phyloP scores from a whole-genome alignment of 2,797 vertebrate species.

The Paratrypauchen microcephalus region DNA sequence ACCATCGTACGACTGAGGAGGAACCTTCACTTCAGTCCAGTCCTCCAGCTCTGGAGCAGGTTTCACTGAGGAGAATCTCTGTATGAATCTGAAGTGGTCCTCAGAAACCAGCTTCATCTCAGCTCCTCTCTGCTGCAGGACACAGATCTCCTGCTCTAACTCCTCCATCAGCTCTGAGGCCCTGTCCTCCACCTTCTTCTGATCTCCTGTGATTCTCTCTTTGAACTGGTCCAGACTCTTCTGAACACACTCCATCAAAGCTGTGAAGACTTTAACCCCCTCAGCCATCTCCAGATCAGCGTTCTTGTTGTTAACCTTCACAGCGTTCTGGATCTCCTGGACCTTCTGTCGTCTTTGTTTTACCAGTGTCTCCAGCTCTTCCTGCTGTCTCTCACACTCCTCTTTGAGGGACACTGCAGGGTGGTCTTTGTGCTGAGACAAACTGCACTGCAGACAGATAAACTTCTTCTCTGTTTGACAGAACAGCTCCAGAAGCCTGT shows the following conservation, averaged over 20 bases:
- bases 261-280: background rate
- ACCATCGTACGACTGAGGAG: background rate
- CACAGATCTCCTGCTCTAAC: slow-evolving; percentile 2
- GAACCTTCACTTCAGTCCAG: background rate
- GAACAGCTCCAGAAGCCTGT: slow-evolving; percentile 4
- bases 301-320: background rate
- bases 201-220: background rate
- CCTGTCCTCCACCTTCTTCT: slow-evolving; percentile 2
- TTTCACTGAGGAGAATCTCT: slow-evolving; percentile 6
- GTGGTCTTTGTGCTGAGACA: background rate
- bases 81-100: slow-evolving; percentile 1
- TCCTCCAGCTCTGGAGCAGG: background rate
- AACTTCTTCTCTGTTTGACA: slow-evolving; percentile 1
- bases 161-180: slow-evolving; percentile 1
- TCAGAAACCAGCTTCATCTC: background rate
- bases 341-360: slow-evolving; percentile 1
- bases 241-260: background rate
- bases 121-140: slow-evolving; percentile 1
- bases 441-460: background rate
- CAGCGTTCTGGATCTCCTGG: background rate
- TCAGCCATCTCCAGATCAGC: background rate
- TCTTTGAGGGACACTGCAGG: background rate
- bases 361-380: background rate
- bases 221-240: background rate
- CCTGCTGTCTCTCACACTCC: slow-evolving; percentile 1